Base-by-base conservation (phyloP, 2,113 vertebrate species). In the Protobothrops mucrosquamatus region DNA sequence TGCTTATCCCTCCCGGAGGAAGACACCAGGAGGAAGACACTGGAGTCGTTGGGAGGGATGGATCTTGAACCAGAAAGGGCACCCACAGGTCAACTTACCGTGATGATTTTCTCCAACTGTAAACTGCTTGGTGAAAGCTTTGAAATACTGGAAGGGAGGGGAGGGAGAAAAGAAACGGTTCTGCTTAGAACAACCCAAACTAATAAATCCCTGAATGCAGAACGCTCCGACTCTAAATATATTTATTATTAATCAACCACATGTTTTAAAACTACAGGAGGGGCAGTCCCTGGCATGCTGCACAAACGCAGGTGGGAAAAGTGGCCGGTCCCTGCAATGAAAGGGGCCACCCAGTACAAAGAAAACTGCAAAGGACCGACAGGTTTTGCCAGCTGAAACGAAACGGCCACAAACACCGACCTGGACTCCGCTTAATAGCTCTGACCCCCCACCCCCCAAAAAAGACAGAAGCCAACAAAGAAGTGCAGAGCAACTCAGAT, bases 81-180 rank as follows among this genome's bases (percentile, higher is more conserved):
- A 3, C 34, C 9, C 7, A 1, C 10, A 9, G 48, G 20, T 7
- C 2, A 26, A 92, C 97, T 97, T 96, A 99, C 99, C 98, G 98
- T 97, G 98, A 93, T 98, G 98, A 69, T 96, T 97, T 81, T 98
- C 98, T 94, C 99, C 99, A 81, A 96, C 97, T 48, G 98, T 98
- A 59, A 98, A 98, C 12, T 97, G 96, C 92, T 97, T 97, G 39
- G 97, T 97, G 95, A 98, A 98, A 4, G 99, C 99, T 95, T 96
- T 98, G 93, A 99, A 99, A 96, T 98, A 99, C 99, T 99, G 29
- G 24, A 24, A 2, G 54, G 18, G 91, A 55, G 54, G 94, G 14
- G 5, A 15, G 20, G 9, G 26, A 55, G 54, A 95, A n/a, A 88
- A 2, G 74, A 91, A 29, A 57, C 43, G 34, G 93, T 86, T 91